Base-by-base conservation (phyloP, 2,888 invertebrate genomes). In the Dilophus febrilis region DNA sequence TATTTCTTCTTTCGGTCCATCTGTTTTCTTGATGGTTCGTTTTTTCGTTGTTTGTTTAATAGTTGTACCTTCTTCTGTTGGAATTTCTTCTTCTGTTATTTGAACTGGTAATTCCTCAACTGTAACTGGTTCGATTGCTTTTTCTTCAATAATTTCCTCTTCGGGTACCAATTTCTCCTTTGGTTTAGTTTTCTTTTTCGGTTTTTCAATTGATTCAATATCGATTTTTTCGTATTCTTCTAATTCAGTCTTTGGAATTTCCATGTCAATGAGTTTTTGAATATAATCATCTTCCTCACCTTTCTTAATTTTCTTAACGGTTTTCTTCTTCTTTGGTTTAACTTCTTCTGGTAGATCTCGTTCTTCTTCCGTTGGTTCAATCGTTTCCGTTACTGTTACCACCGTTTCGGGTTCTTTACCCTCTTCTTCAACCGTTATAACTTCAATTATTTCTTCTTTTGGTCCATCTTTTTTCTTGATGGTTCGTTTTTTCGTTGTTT, bases 401-500 rank as follows among this genome's bases (percentile, higher is more conserved):
- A 27, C 27, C 11, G 27, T 8, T 27, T 27, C 7, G 11, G 6
- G 7, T 27, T 27, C 11, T 6, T 27, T 27, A 8, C 6, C 6
- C 11, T 27, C 11, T 27, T 27, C 11, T 27, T 27, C 27, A 31
- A 54, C 50, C 44, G 55, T 64, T 12, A 58, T 49, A 41, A 64
- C 59, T 51, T 64, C 62, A 12, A 64, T 53, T 4, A 62, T 49
- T 46, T 66, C 61, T 48, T 65, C 58, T 46, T 59, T 54, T 29
- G 59, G 55, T 44, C 64, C 67, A 17, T 55, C 46, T 37, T 59
- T 56, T 45, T 60, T 64, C 44, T 55, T 52, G 44, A 64, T 51
- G 45, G 55, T 53, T 37, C 59, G 51, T 43, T 55, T 59, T 6
- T 51, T 53, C 26, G 58, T 55, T 1, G 54, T 54, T 44, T 60